A percentile compares a stretch with the other conserved stretches of the same genome.
phyloP scores from a whole-genome alignment of 2,113 vertebrate species.

The Turdus rufiventris region DNA sequence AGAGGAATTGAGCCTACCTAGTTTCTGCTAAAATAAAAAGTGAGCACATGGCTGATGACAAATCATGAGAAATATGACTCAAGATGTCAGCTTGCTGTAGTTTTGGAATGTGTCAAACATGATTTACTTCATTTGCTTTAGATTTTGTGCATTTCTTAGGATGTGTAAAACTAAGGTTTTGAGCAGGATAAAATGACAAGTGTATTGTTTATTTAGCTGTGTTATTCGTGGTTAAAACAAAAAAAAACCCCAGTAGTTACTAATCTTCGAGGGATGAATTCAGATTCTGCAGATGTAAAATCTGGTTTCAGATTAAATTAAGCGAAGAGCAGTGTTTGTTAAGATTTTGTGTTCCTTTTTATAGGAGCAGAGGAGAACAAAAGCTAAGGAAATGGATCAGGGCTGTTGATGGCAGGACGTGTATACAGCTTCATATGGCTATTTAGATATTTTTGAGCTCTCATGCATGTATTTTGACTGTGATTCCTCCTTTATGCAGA shows the following conservation, averaged over 20 bases:
- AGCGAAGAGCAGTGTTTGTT: not conserved
- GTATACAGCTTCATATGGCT: fast-evolving
- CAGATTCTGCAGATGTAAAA: not conserved
- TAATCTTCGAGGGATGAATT: not conserved
- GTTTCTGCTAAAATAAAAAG: constrained; percentile 13
- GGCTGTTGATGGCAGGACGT: not conserved
- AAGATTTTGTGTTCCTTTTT: not conserved
- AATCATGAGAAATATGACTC: constrained; percentile 27
- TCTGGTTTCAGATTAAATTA: not conserved
- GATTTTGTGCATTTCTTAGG: not conserved
- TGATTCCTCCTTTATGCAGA: not conserved
- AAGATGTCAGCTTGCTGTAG: not conserved
- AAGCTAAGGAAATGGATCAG: not conserved
- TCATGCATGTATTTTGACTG: not conserved
- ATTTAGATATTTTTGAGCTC: not conserved
- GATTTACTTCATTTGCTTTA: not conserved
- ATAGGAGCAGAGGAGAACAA: not conserved
- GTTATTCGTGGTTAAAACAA: not conserved
- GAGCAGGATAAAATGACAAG: not conserved
- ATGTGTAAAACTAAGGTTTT: not conserved
- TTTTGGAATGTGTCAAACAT: not conserved
- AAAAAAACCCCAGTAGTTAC: not conserved
- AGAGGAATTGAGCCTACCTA: not conserved
- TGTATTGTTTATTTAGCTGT: not conserved
- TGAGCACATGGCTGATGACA: constrained; percentile 16